Base-by-base conservation (phyloP, 1,140 invertebrate species). In the Zaprionus camerounensis region DNA sequence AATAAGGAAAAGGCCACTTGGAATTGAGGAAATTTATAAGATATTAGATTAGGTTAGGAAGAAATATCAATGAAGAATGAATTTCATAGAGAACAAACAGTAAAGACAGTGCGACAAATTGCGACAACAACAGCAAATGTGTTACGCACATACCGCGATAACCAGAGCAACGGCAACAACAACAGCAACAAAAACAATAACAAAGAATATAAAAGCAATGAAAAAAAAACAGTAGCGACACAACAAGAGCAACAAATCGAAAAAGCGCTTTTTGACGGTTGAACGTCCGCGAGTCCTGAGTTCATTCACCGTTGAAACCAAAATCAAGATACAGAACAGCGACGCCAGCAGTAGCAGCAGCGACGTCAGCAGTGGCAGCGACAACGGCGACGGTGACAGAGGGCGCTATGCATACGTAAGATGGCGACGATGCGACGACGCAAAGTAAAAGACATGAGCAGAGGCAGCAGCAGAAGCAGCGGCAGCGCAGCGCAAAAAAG, bases 241-340 rank as follows among this genome's bases (percentile, higher is more conserved):
- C 7, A 31, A 31, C 28, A 31, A 31, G 28, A 31, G 28, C 28
- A 82, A 76, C 63, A 65, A 51, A 71, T 51, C 41, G 53, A 78
- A 55, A 22, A 49, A 59, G 55, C 80, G 73, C 78, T 87, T 87
- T 86, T 88, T 82, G 85, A 83, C 82, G 84, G 85, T 87, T 90
- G 85, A 90, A 90, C 46, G 85, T 90, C 82, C 85, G 82, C 85
- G 80, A 79, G 82, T 90, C 85, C 85, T 90, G 86, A 90, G 85
- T 90, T 90, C 85, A 82, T 90, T 90, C 85, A 90, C 85, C 85
- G 82, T 85, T 90, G 85, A 88, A 88, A 88, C 85, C 85, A 90
- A 90, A 90, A 90, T 90, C 86, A 85, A 88, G 85, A 88, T 85
- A 88, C 81, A 83, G 80, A 82, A 84, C 69, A n/a, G 70, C 73